A percentile compares a stretch with the other conserved stretches of the same genome.
Evolutionary conservation across 2,113 vertebrate genomes (phyloP).

Genomic region (Semicossyphus pulcher): DNA sequence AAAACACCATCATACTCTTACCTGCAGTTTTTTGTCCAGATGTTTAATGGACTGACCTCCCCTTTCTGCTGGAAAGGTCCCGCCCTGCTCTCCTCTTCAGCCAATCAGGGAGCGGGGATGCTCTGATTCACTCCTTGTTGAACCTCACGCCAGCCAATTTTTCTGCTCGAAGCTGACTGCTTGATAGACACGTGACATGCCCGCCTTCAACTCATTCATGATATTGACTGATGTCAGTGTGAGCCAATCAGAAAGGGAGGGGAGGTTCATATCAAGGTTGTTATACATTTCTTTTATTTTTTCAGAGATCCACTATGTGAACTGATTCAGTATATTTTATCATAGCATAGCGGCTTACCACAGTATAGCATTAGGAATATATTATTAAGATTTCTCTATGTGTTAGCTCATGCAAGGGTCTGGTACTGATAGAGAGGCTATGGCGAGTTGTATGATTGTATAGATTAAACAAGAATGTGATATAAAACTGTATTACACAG

Average conservation of each 20-base stretch:
- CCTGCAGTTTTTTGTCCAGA: constrained; percentile 56
- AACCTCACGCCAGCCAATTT: constrained; percentile 58
- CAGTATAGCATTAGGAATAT: constrained; percentile 71
- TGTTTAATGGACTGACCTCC: constrained; percentile 57
- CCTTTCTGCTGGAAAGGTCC: constrained; percentile 53
- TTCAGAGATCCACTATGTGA: constrained; percentile 46
- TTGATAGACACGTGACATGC: constrained; percentile 49
- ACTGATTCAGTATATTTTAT: constrained; percentile 64
- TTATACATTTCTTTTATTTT: constrained; percentile 44
- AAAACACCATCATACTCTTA: constrained; percentile 49
- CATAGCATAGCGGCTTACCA: constrained; percentile 74
- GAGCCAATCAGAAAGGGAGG: constrained; percentile 57
- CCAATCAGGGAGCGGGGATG: constrained; percentile 50
- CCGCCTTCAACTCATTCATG: constrained; percentile 48
- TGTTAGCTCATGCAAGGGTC: constrained; percentile 62
- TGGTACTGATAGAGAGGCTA: constrained; percentile 52
- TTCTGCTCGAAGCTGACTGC: constrained; percentile 46
- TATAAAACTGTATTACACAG: constrained; percentile 66
- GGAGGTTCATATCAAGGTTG: constrained; percentile 44
- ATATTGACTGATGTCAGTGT: constrained; percentile 41
- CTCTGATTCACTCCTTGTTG: constrained; percentile 35
- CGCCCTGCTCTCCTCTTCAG: constrained; percentile 57
- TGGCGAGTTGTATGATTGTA: constrained; percentile 74
- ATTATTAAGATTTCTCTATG: constrained; percentile 70
- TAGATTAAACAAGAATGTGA: constrained; percentile 75